Percentiles rank a stretch among this genome's conserved stretches.
Evolutionary conservation across 2,888 invertebrate species (phyloP).

Genomic region (Euzetes globulus): DNA sequence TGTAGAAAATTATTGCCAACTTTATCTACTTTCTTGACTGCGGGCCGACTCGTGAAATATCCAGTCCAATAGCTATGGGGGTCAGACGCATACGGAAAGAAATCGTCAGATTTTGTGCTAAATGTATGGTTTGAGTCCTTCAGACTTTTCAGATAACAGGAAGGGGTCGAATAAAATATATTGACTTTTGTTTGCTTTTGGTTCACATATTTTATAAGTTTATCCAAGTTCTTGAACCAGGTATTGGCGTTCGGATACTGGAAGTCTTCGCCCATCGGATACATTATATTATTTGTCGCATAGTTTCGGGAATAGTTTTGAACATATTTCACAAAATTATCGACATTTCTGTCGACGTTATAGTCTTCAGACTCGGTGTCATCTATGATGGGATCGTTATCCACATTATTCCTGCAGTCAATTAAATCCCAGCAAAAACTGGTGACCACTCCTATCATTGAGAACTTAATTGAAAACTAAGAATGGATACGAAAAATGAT

Average conservation of each 20-base stretch:
- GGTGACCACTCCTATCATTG: too few relatives aligned
- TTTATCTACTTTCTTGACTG: conserved; percentile 48
- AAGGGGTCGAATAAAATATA: conserved; percentile 56
- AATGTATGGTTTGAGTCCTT: conserved; percentile 40
- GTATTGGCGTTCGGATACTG: conserved; percentile 70
- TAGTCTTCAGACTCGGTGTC: conserved; percentile 24
- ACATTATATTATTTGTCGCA: conserved; percentile 61
- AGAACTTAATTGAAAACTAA: too few relatives aligned
- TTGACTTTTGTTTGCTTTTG: conserved; percentile 52
- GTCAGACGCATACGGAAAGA: conserved; percentile 83
- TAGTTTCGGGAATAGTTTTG: conserved; percentile 47
- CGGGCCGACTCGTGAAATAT: conserved; percentile 65
- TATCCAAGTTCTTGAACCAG: conserved; percentile 77
- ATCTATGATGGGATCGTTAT: conserved; percentile 10
- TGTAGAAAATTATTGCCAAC: conserved; percentile 47
- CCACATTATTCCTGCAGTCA: too few relatives aligned
- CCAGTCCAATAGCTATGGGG: conserved; percentile 84
- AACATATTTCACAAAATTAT: too few relatives aligned
- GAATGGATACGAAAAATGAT: too few relatives aligned
- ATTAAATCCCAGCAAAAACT: too few relatives aligned
- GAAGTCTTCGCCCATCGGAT: conserved; percentile 90
- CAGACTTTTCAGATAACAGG: conserved; percentile 51
- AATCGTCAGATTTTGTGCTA: conserved; percentile 61
- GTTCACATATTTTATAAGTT: conserved; percentile 67
- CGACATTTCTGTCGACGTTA: background rate